Evolutionary conservation across 1,140 invertebrate species (phyloP), one percentile per base, ranked within the genome.

Genomic region (Trigoniulus corallinus): DNA sequence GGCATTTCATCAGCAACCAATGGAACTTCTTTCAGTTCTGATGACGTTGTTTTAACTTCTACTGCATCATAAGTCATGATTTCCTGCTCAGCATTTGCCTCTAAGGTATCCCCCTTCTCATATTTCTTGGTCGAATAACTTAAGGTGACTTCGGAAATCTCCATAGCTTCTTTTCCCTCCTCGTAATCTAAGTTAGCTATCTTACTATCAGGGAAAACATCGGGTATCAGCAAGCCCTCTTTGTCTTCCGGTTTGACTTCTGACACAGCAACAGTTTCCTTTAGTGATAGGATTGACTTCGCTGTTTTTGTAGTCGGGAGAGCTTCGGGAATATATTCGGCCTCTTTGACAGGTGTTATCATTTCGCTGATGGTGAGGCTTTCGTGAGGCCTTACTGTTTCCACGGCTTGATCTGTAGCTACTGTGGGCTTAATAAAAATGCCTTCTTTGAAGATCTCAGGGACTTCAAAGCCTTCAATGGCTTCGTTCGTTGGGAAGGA

Each of bases 331-430:
- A 65, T 59, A 12, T 77, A 62, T 13, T 65, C 49, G 7, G 67
- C 69, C 64, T 80, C 78, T 58, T 70, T 74, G 61, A 79, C 76
- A 51, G 69, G 63, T 0, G 64, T 62, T 54, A 70, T 67, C 2
- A 67, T 72, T 61, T 77, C 67, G 50, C 62, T 67, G 2, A 77
- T 57, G 48, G 68, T 64, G 26, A 77, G 52, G 54, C 74, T 60
- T 56, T 68, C 67, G 50, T 73, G 63, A 2, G 67, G 59, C 41
- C 66, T 65, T 26, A 78, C 58, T 22, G 61, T 59, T 2, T 67
- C 13, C 2, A 51, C 58, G 51, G 74, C 72, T 53, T 62, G 68
- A 61, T 78, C 74, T 3, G 67, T 67, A 42, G 67, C 59, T 51
- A 72, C 75, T 56, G 74, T 76, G 0, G 76, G 58, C 20, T 58